phyloP scores from a whole-genome alignment of 2,888 invertebrate genomes.

The Lampropteryx suffumata region DNA sequence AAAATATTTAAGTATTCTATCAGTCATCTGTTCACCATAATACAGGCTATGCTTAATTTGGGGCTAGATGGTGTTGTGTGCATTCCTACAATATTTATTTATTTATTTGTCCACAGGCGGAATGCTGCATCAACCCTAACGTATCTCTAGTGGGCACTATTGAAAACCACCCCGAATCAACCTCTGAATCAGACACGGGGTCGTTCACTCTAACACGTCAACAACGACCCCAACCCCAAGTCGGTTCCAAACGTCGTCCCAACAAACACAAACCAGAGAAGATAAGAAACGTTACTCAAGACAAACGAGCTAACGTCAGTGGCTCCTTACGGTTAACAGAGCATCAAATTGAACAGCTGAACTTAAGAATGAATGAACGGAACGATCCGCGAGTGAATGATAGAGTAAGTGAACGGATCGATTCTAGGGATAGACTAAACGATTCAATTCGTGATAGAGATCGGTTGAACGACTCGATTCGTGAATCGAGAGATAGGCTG shows the following conservation, averaged over 20 bases:
- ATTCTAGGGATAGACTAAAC: conserved; percentile 22
- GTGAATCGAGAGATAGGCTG: conserved; percentile 35
- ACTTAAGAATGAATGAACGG: conserved; percentile 42
- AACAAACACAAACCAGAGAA: conserved; percentile 39
- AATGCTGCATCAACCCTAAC: conserved; percentile 73
- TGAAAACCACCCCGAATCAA: conserved; percentile 76
- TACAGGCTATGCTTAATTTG: too few relatives aligned
- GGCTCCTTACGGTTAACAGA: conserved; percentile 42
- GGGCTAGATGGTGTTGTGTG: too few relatives aligned
- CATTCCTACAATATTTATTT: background rate
- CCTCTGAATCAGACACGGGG: conserved; percentile 75
- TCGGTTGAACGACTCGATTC: conserved; percentile 35
- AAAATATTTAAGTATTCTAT: too few relatives aligned
- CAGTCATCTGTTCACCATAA: too few relatives aligned
- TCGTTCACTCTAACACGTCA: conserved; percentile 73
- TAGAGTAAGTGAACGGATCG: conserved; percentile 28
- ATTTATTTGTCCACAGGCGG: conserved; percentile 59
- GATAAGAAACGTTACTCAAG: conserved; percentile 38
- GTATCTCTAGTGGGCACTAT: conserved; percentile 76
- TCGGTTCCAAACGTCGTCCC: conserved; percentile 68
- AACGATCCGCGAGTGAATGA: conserved; percentile 25
- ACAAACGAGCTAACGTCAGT: conserved; percentile 27
- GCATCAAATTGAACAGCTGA: conserved; percentile 49
- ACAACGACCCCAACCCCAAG: conserved; percentile 72
- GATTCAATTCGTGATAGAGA: conserved; percentile 18